These are phyloP conservation scores for Emmelina monodactyla DNA, from an alignment of 2,888 invertebrate genomes.

Conservation along the genomic window DNA sequence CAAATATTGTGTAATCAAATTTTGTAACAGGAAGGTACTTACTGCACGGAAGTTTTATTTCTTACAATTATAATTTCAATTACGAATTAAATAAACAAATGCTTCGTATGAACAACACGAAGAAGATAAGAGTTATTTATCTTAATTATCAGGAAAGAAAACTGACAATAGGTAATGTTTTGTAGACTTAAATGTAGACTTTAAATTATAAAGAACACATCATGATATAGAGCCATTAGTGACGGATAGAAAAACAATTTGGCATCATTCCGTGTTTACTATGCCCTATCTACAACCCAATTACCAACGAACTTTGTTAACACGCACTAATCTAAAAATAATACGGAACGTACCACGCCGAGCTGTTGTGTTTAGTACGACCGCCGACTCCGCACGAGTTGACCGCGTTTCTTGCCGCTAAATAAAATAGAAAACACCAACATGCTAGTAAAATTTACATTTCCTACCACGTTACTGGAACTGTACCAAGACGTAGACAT, in stretches of 20 bases:
- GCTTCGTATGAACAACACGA: no score
- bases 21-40: no score
- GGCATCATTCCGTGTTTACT: slow-evolving; percentile 24
- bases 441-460: slow-evolving; percentile 45
- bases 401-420: neutral
- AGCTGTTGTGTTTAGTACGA: neutral
- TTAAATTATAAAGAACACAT: no score
- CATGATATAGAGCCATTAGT: no score
- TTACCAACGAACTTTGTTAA: slow-evolving; percentile 17
- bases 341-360: neutral
- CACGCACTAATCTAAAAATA: slow-evolving; percentile 14
- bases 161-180: no score
- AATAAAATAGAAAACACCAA: slow-evolving; percentile 8
- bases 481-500: slow-evolving; percentile 44
- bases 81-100: no score
- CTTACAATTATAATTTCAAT: no score
- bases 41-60: no score
- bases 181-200: no score
- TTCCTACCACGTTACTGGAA: slow-evolving; percentile 25
- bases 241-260: slow-evolving; percentile 15
- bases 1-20: no score
- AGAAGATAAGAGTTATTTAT: no score
- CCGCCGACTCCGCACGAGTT: slow-evolving; percentile 2
- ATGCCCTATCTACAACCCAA: slow-evolving; percentile 13
- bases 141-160: no score